Conservation (phyloP, 2,888 invertebrate genomes). For the Adelognathus sp. region DNA sequence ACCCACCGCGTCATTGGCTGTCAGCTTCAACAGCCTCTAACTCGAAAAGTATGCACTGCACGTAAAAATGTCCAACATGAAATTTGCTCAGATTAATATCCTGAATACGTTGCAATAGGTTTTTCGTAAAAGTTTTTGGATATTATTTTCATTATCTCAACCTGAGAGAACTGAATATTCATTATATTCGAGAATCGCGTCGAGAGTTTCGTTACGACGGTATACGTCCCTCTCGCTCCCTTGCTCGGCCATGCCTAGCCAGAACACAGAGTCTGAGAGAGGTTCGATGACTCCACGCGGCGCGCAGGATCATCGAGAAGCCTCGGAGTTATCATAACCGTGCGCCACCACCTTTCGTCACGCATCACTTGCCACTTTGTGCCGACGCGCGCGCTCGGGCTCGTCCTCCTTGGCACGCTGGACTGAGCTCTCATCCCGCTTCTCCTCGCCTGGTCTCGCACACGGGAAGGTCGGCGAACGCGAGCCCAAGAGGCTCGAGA, state of each 20-base stretch:
- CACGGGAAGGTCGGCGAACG: conserved; percentile 35
- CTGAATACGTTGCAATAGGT: background rate
- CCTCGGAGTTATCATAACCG: conserved; percentile 71
- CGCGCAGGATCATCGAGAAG: conserved; percentile 62
- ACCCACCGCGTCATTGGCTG: background rate
- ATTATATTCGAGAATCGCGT: background rate
- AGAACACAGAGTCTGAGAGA: conserved; percentile 55
- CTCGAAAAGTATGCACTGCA: background rate
- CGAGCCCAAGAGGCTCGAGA: background rate
- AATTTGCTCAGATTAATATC: background rate
- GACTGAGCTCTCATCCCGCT: background rate
- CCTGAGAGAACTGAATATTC: conserved; percentile 5
- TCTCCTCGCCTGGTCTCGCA: background rate
- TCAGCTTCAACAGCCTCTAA: background rate
- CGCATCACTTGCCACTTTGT: conserved; percentile 74
- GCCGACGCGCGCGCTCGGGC: conserved; percentile 49
- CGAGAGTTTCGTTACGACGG: background rate
- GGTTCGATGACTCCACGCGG: conserved; percentile 71
- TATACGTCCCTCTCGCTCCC: conserved; percentile 31
- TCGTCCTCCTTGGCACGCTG: conserved; percentile 17
- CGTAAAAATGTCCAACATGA: too few relatives aligned
- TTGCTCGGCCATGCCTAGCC: conserved; percentile 35
- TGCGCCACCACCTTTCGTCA: conserved; percentile 68
- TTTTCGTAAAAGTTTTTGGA: background rate
- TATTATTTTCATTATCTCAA: background rate